These are phyloP conservation scores for Caracal caracal DNA, from an alignment of 2,113 vertebrate genomes.

Conservation along the genomic window DNA sequence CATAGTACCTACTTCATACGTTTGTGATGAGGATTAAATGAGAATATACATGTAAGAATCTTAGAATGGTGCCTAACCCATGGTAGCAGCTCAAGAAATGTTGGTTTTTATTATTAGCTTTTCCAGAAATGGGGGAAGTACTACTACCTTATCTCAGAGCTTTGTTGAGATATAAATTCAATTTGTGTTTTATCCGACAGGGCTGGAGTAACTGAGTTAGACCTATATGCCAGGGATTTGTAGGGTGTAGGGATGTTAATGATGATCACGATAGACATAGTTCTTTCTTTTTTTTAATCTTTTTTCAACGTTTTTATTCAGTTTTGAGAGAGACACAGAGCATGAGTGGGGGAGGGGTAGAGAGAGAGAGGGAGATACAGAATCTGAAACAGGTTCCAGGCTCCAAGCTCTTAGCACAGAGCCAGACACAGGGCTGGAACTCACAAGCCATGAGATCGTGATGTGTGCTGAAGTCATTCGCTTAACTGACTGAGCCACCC, in stretches of 20 bases:
- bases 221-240: not conserved
- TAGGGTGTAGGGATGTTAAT: not conserved
- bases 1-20: not conserved
- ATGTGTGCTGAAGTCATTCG: too few relatives aligned
- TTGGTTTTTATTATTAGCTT: not conserved
- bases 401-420: too few relatives aligned
- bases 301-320: too few relatives aligned
- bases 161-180: not conserved
- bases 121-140: not conserved
- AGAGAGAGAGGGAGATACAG: too few relatives aligned
- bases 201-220: slow-evolving; percentile 1
- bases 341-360: too few relatives aligned
- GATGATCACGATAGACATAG: not conserved
- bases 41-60: not conserved
- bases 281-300: not conserved
- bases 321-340: too few relatives aligned
- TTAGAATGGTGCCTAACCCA: not conserved
- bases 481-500: too few relatives aligned
- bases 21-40: slow-evolving; percentile 26
- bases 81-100: not conserved
- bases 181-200: not conserved
- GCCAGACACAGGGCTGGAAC: too few relatives aligned
- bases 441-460: too few relatives aligned
- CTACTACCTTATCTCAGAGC: not conserved
- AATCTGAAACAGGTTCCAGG: too few relatives aligned